Evolutionary conservation across 2,888 invertebrate species (phyloP), one percentile per base, ranked within the genome.

Genomic region (Tenthredo scrophulariae): DNA sequence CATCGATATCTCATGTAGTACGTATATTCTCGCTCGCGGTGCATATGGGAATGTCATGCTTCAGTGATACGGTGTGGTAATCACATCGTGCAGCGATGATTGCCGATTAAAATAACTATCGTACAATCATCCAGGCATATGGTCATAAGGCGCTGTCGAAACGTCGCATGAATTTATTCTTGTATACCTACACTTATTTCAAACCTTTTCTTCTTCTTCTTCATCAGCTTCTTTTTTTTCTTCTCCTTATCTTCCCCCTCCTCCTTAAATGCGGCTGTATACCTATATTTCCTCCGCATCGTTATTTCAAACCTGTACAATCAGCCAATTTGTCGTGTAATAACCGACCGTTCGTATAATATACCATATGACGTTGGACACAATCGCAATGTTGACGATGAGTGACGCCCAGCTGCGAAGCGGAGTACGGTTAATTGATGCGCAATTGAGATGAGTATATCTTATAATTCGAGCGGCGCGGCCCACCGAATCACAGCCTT

Each of bases 401-500:
- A 54, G 46, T 77, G 77, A 77, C 77, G 77, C 77, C 77, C 77
- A 77, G 77, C 50, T 29, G 50, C 26, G 54, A 29, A 54, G n/a
- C 54, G 54, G 77, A n/a, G 29, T 54, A 77, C 37, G 72, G 29
- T 33, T 74, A 46, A 77, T 77, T 77, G 33, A 77, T 54, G 46
- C 77, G 77, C 33, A 43, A 74, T 40, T 40, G 74, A 6, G 54
- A 15, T 54, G 29, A 77, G 15, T 15, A 40, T 74, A 26, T 50
- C 29, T 77, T 22, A 77, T 50, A 77, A 77, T 77, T 33, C 3
- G n/a, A 29, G 33, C 18, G 54, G 29, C 29, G 13, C 46, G 46
- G 46, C 29, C 77, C 77, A 77, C 77, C 29, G 29, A 54, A 40
- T 33, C 4, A 54, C n/a, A 29, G 77, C 29, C 18, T 29, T 3